phyloP scores from a whole-genome alignment of 2,888 invertebrate genomes.

The Hydrotaea diabolus region DNA sequence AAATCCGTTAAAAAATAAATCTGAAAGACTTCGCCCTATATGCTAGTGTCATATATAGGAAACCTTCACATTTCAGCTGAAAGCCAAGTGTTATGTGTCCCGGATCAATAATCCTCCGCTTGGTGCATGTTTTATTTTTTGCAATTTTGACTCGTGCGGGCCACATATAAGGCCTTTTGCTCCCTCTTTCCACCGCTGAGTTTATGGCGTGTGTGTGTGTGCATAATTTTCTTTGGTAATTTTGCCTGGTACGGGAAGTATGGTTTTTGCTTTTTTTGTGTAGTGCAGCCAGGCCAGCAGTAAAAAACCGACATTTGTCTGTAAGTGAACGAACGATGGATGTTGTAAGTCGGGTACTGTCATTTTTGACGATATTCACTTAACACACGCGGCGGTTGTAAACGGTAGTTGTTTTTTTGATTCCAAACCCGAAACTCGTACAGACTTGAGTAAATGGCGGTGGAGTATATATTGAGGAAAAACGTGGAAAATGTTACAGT shows the following conservation, averaged over 20 bases:
- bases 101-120: too few relatives aligned
- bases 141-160: too few relatives aligned
- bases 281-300: neutral
- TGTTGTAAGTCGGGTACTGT: conserved; percentile 19
- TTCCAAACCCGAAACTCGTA: neutral
- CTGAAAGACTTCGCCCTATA: too few relatives aligned
- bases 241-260: neutral
- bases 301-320: neutral
- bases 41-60: too few relatives aligned
- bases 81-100: too few relatives aligned
- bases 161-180: too few relatives aligned
- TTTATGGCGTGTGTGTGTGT: too few relatives aligned
- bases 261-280: neutral
- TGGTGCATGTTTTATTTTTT: too few relatives aligned
- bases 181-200: too few relatives aligned
- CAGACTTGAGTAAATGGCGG: neutral
- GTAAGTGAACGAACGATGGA: neutral
- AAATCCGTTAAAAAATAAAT: too few relatives aligned
- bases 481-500: conserved; percentile 18
- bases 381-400: neutral
- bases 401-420: neutral
- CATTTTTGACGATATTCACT: conserved; percentile 15
- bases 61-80: too few relatives aligned
- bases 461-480: neutral
- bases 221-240: neutral